Evolutionary conservation across 2,888 invertebrate species (phyloP).

Genomic region (Ormia ochracea): DNA sequence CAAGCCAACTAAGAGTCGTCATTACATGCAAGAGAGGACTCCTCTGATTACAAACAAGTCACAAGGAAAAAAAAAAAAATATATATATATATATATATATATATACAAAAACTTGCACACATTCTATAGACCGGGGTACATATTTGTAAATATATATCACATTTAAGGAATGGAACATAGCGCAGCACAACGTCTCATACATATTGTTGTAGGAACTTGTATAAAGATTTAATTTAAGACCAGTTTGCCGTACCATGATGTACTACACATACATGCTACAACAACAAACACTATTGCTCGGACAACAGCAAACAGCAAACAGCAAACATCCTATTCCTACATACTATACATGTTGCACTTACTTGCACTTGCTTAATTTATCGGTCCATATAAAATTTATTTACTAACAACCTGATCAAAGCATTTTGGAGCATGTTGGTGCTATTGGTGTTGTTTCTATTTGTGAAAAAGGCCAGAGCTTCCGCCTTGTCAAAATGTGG

Average conservation of each 20-base stretch:
- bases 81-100: no score
- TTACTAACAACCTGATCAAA: conserved; percentile 50
- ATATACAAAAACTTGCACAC: conserved; percentile 3
- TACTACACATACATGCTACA: conserved; percentile 23
- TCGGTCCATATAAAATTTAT: conserved; percentile 23
- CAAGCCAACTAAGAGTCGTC: conserved; percentile 13
- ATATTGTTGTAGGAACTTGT: not conserved
- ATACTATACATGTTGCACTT: not conserved
- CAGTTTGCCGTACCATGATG: conserved; percentile 45
- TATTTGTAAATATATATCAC: conserved; percentile 19
- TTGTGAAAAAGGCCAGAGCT: conserved; percentile 58
- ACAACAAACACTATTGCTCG: conserved; percentile 10
- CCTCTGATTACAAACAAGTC: conserved; percentile 8
- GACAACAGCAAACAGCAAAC: conserved; percentile 20
- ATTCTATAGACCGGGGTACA: not conserved
- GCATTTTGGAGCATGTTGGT: conserved; percentile 40
- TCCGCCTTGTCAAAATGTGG: conserved; percentile 59
- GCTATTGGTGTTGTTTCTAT: conserved; percentile 4
- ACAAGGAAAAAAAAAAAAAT: no score
- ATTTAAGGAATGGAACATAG: conserved; percentile 44
- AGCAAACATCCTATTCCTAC: no score
- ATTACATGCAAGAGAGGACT: not conserved
- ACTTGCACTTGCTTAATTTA: not conserved
- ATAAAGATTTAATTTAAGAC: conserved; percentile 25
- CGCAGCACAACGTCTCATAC: not conserved